Evolutionary conservation across 2,888 invertebrate genomes (phyloP).

Genomic region (Ferrisia virgata): DNA sequence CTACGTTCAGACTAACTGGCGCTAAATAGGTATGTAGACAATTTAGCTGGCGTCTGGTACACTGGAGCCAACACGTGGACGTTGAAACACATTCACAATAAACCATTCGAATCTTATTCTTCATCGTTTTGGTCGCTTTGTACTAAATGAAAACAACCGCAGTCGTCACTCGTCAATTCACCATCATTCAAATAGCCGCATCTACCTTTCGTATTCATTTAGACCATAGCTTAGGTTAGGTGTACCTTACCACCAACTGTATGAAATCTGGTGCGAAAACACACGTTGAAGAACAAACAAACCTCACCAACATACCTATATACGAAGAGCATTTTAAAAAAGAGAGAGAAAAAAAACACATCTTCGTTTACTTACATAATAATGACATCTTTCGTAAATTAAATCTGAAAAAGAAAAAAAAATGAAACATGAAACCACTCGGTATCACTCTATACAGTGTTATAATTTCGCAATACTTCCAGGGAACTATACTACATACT

Average conservation of each 20-base stretch:
- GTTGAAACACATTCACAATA: neutral
- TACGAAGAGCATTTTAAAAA: too few species aligned
- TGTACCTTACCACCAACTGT: neutral
- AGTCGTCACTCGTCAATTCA: neutral
- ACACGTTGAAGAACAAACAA: neutral
- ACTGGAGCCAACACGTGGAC: constrained; percentile 11
- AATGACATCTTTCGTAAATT: neutral
- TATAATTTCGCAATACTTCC: neutral
- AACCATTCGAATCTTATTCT: neutral
- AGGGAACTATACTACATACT: neutral
- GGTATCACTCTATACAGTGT: neutral
- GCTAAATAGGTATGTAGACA: constrained; percentile 7
- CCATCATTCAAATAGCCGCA: neutral
- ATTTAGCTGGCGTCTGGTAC: neutral
- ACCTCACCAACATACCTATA: neutral
- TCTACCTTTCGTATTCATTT: too few species aligned
- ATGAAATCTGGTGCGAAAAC: neutral
- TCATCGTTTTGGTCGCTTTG: neutral
- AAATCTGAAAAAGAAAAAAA: neutral
- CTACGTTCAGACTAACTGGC: neutral
- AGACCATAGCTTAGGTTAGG: too few species aligned
- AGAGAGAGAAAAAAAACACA: neutral
- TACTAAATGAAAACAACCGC: neutral
- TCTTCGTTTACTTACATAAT: neutral
- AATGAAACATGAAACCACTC: neutral